Base-by-base conservation (phyloP, 2,888 invertebrate genomes). In the Folsomia candida region DNA sequence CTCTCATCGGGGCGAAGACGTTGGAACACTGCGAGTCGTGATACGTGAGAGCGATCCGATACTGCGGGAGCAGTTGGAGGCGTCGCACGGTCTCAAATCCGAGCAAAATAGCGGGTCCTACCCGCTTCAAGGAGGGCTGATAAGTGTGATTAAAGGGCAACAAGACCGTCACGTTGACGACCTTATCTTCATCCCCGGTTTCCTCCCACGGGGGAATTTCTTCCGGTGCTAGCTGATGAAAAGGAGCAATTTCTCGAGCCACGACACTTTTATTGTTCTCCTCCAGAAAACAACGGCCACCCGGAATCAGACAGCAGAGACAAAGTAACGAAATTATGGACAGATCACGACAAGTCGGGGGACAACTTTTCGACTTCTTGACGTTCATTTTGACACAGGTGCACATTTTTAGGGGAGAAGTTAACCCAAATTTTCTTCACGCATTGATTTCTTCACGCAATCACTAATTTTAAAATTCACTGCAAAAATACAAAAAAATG, bases 21-120 rank as follows among this genome's bases (percentile, higher is more conserved):
- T 76, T 77, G 59, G 81, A 81, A 37, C 81, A 81, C 1, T 76
- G 70, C 0, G 81, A 79, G 70, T 81, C 80, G 22, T 72, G 68
- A 54, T 76, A 76, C 24, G 74, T 71, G n/a, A 81, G 54, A 6
- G 64, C 59, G 51, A 80, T 68, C 20, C 69, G 66, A 59, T 78
- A 73, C 6, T 72, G 73, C 0, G 76, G 74, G 11, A 81, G 73
- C 0, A 79, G 22, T 28, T 59, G 25, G 18, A 51, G 20, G 20
- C 74, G 65, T 25, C 66, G 37, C 2, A 76, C 77, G 47, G 61
- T 65, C 24, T 67, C 27, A 58, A 79, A 77, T 20, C 80, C 78
- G 26, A 80, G 25, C 18, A 70, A 27, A 28, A 81, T 76, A 9
- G 80, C 81, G 1, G 80, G 81, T 1, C 72, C 76, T 0, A 80